Percentiles rank a stretch among this genome's conserved stretches.
These are phyloP conservation scores for Percopsis omiscomaycus DNA, from an alignment of 2,797 vertebrate genomes.

Conservation along the genomic window DNA sequence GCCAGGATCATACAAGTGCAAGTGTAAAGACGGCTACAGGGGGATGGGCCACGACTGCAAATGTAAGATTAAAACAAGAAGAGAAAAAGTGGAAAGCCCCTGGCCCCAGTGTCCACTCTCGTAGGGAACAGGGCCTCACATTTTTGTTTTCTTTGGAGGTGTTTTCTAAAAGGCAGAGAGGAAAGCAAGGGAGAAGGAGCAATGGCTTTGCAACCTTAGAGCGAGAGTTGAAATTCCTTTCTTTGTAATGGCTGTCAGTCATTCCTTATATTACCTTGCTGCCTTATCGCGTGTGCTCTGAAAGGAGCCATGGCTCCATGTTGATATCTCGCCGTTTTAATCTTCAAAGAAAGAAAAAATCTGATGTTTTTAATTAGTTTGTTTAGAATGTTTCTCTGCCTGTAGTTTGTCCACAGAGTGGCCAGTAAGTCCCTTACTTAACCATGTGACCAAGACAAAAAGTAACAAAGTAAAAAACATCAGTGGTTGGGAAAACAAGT, in stretches of 20 bases:
- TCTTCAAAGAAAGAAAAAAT: conserved; percentile 23
- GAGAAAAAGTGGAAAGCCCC: conserved; percentile 17
- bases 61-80: conserved; percentile 77
- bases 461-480: not conserved
- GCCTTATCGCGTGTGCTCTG: conserved; percentile 32
- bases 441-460: not conserved
- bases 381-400: conserved; percentile 19
- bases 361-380: no score
- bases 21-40: conserved; percentile 90
- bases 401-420: conserved; percentile 12
- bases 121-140: conserved; percentile 35
- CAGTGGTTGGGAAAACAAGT: not conserved
- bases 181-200: conserved; percentile 32
- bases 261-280: conserved; percentile 39
- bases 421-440: not conserved
- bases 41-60: conserved; percentile 87
- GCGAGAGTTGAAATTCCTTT: conserved; percentile 50
- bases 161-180: conserved; percentile 33
- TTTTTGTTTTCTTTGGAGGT: conserved; percentile 40
- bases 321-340: conserved; percentile 43
- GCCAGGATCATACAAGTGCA: conserved; percentile 95
- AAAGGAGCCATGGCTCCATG: conserved; percentile 30
- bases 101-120: conserved; percentile 25
- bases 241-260: conserved; percentile 65
- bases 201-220: conserved; percentile 28